Base-by-base conservation (phyloP, 2,113 vertebrate genomes). In the Microtus ochrogaster region DNA sequence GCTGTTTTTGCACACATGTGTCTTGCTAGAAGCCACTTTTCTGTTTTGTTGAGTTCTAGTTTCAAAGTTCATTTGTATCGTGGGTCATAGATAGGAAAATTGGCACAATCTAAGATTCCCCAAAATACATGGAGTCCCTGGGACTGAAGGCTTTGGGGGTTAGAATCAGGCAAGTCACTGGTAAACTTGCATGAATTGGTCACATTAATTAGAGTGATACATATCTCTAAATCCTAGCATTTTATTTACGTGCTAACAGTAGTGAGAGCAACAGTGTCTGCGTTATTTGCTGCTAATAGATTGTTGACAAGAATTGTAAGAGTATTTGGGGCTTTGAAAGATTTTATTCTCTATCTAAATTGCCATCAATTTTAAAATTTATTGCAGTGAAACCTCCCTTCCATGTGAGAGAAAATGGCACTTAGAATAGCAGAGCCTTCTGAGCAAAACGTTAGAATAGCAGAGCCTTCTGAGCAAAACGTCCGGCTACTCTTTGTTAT, bases 311-410 rank as follows among this genome's bases (percentile, higher is more conserved):
- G n/a, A 17, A 33, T 76, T 39, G 22, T 44, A 77, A 84, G 49
- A 79, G 77, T 72, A 39, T 55, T 96, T 89, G 88, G 41, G 7
- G 16, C 91, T 96, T 94, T 83, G 81, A 94, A 73, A 89, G 52
- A 73, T 68, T 10, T n/a, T 84, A 33, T 90, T 97, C 97, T 96
- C 91, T 93, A 8, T 92, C 94, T 91, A 94, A 97, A 95, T 96
- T 85, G 77, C 3, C 55, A 28, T 55, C 2, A 83, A 55, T 90
- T 97, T 92, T 76, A 95, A 97, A 97, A 11, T 70, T 30, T 97
- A 61, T 86, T 90, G 92, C 58, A 74, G 19, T 14, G 36, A 82
- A 26, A n/a, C 21, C 16, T 94, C 77, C 52, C 83, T 44, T 91
- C 17, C 5, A 49, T 58, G 7, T 11, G 88, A 17, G 55, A 70